Percentiles rank a stretch among this genome's conserved stretches.
Evolutionary conservation across 2,888 invertebrate genomes (phyloP).

Genomic region (Andrena dorsata): DNA sequence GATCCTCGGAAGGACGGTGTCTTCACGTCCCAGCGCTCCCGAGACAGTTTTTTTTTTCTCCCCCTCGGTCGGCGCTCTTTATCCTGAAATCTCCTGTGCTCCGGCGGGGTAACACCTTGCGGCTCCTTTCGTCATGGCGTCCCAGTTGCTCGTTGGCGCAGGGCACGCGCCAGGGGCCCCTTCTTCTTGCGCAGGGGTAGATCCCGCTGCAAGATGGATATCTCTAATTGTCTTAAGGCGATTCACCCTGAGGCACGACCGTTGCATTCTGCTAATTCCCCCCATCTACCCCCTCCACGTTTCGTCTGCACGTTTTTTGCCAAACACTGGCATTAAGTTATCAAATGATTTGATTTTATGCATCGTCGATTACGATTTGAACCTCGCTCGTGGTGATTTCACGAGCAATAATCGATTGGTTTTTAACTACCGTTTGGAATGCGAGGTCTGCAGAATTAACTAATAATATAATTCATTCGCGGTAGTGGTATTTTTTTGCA

Average conservation of each 20-base stretch:
- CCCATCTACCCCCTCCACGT: slow-evolving; percentile 24
- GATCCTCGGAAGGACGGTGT: slow-evolving; percentile 34
- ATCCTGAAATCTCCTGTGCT: slow-evolving; percentile 73
- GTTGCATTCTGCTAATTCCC: slow-evolving; percentile 67
- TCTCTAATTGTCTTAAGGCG: slow-evolving; percentile 75
- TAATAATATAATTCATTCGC: no score
- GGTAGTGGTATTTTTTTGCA: no score
- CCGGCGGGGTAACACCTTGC: slow-evolving; percentile 73
- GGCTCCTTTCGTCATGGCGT: slow-evolving; percentile 55
- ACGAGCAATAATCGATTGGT: no score
- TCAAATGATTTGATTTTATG: neutral
- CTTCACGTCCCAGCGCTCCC: slow-evolving; percentile 41
- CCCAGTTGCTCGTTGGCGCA: slow-evolving; percentile 58
- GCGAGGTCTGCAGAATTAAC: no score
- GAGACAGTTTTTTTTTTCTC: slow-evolving; percentile 35
- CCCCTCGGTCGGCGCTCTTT: slow-evolving; percentile 59
- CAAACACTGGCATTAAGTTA: neutral
- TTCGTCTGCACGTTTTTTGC: slow-evolving; percentile 4
- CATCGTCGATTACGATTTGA: no score
- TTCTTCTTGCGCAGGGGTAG: slow-evolving; percentile 49
- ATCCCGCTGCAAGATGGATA: slow-evolving; percentile 74
- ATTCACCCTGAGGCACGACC: slow-evolving; percentile 69
- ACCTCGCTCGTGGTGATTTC: no score
- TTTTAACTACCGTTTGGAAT: no score
- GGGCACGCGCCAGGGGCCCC: slow-evolving; percentile 55